Base-by-base conservation (phyloP, 1,140 invertebrate species). In the Brachionus calyciflorus region DNA sequence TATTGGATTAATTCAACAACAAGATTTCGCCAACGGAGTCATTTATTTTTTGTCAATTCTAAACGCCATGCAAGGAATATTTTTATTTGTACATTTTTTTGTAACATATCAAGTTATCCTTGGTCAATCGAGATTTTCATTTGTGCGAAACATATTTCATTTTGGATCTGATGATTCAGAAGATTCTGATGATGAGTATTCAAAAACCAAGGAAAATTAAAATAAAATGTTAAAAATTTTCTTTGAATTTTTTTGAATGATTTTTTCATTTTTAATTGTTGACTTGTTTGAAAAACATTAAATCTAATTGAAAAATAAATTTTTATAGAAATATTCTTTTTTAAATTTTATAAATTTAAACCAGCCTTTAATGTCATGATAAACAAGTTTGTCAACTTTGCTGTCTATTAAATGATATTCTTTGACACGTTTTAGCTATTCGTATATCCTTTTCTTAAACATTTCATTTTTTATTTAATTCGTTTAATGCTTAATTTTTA, bases 31-130 rank as follows among this genome's bases (percentile, higher is more conserved):
- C 0, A 44, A n/a, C 21, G 60, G 30, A 44, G 33, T n/a, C 7
- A 41, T 44, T 14, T 65, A 65, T 26, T 65, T 65, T 65, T 65
- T 65, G 21, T 65, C 60, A 65, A 21, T 65, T 19, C 1, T 65
- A 65, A 65, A 65, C 19, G 40, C 60, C 12, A 10, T 65, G 3
- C 60, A 65, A 44, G 60, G 60, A 5, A 9, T 65, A 6, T 65
- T 65, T 65, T 21, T 65, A 19, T 65, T 65, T 65, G 41, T 65
- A 21, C 60, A 65, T 44, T 65, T 44, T 41, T 65, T 65, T 65
- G 24, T 65, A 9, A 65, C 60, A 2, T 65, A 65, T 65, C 60
- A 65, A 65, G 24, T 65, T 7, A 41, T 65, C 3, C 2, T 65
- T n/a, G 40, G 40, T 26, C 12, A 44, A 9, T 65, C 60, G 26